Evolutionary conservation across 2,113 vertebrate genomes (phyloP).

Genomic region (Tragelaphus buxtoni): DNA sequence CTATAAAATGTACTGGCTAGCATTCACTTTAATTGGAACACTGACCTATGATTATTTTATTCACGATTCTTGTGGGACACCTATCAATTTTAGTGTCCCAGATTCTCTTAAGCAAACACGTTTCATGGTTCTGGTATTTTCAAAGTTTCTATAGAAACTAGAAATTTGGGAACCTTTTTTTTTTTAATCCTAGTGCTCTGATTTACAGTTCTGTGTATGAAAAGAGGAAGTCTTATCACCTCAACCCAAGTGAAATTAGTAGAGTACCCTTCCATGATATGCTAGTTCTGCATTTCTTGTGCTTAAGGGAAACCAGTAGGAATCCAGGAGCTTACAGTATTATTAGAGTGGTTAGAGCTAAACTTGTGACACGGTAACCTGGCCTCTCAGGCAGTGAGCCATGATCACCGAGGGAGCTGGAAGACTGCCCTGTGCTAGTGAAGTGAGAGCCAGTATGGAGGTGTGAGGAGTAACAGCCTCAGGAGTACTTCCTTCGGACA

Average conservation of each 20-base stretch:
- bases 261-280: not conserved
- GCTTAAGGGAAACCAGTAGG: not conserved
- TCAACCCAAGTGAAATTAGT: constrained; percentile 19
- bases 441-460: constrained; percentile 22
- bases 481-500: constrained; percentile 27
- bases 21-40: constrained; percentile 48
- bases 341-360: not conserved
- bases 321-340: not conserved
- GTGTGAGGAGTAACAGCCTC: constrained; percentile 12
- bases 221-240: constrained; percentile 17
- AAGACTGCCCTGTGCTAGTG: not conserved
- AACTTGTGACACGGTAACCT: constrained; percentile 1
- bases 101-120: constrained; percentile 53
- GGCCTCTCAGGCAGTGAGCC: constrained; percentile 19
- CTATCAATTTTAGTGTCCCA: constrained; percentile 60
- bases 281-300: not conserved
- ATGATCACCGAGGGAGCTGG: constrained; percentile 1
- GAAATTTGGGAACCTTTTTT: constrained; percentile 41
- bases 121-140: constrained; percentile 56
- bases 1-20: constrained; percentile 33
- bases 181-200: not conserved
- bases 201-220: constrained; percentile 30
- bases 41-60: constrained; percentile 63
- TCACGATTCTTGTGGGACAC: constrained; percentile 42
- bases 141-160: constrained; percentile 59